phyloP scores from a whole-genome alignment of 1,140 invertebrate species.

The Elysia chlorotica region DNA sequence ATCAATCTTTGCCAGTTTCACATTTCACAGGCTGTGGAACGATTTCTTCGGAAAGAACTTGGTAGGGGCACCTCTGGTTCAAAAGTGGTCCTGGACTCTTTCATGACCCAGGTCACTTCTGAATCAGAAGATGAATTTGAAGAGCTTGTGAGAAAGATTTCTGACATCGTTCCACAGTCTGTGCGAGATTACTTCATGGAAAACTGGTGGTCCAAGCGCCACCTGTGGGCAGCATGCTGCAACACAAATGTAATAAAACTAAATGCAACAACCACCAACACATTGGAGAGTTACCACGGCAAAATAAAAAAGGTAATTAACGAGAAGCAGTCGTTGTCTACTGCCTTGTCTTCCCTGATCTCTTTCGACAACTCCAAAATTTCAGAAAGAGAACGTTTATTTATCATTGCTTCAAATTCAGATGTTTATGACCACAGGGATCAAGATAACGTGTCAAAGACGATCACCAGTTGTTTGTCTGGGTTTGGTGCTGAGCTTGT shows the following conservation, averaged over 20 bases:
- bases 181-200: neutral
- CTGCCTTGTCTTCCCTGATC: neutral
- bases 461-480: neutral
- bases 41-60: neutral
- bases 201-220: neutral
- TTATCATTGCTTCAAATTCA: neutral
- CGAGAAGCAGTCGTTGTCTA: neutral
- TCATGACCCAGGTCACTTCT: neutral
- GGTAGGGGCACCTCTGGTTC: neutral
- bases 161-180: neutral
- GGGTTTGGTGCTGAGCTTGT: neutral
- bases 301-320: neutral
- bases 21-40: neutral
- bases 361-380: neutral
- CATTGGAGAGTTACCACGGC: neutral
- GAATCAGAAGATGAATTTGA: neutral
- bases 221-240: neutral
- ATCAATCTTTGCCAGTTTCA: conserved; percentile 2
- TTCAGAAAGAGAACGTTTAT: neutral
- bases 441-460: neutral
- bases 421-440: neutral
- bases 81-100: neutral
- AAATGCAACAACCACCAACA: neutral
- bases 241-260: neutral
- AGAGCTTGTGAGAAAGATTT: neutral